Percentiles rank a stretch among this genome's conserved stretches.
Conservation (phyloP, 1,140 invertebrate genomes). For the Sarcophaga bullata region DNA sequence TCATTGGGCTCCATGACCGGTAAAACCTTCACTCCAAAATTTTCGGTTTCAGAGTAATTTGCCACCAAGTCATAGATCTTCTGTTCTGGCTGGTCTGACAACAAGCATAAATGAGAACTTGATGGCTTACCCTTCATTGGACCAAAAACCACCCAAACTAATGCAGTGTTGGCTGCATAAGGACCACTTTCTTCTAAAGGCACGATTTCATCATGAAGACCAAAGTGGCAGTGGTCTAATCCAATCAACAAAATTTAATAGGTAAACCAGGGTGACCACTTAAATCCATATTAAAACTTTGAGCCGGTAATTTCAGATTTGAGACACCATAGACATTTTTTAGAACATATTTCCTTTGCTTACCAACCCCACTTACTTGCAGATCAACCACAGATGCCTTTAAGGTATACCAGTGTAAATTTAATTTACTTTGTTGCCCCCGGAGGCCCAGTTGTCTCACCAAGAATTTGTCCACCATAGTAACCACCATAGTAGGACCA, state of each 20-base stretch:
- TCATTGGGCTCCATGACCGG: no score
- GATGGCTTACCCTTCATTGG: neutral
- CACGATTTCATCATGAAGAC: no score
- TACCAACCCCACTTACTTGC: neutral
- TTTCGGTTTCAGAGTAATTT: neutral
- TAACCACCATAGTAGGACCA: slow-evolving; percentile 26
- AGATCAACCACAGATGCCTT: neutral
- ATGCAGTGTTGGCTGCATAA: neutral
- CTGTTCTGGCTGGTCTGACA: neutral
- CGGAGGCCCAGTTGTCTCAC: slow-evolving; percentile 33
- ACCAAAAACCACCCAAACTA: neutral
- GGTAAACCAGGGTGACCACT: neutral
- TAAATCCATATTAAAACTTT: neutral
- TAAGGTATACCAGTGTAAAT: neutral
- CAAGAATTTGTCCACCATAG: slow-evolving; percentile 44
- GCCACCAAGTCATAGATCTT: slow-evolving; percentile 12
- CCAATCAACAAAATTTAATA: neutral
- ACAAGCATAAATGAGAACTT: neutral
- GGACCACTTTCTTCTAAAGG: no score
- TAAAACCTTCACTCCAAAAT: no score
- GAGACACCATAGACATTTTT: neutral
- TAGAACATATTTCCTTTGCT: neutral
- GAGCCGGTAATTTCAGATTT: neutral
- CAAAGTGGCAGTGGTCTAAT: no score
- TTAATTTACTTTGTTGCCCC: slow-evolving; percentile 31